phyloP scores from a whole-genome alignment of 2,888 invertebrate genomes.

The Xestobium rufovillosum region DNA sequence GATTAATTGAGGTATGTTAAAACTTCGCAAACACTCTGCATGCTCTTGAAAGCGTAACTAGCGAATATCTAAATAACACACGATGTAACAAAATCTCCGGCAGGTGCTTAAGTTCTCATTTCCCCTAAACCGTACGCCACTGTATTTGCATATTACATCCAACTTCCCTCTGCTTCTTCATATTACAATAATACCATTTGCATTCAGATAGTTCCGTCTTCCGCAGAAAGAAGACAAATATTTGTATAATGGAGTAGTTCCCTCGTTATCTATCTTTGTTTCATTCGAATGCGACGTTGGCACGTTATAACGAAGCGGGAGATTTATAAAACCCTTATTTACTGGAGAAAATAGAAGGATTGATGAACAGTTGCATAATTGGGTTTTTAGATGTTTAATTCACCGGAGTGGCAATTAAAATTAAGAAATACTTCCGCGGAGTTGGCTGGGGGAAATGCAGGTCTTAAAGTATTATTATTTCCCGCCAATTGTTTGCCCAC shows the following conservation, averaged over 20 bases:
- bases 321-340: not conserved
- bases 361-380: not conserved
- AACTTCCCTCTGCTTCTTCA: conserved; percentile 35
- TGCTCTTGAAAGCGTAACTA: too few relatives aligned
- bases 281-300: not conserved
- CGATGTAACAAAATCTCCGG: too few relatives aligned
- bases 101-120: conserved; percentile 28
- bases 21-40: too few relatives aligned
- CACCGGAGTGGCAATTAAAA: not conserved
- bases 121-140: conserved; percentile 24
- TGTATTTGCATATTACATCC: conserved; percentile 33
- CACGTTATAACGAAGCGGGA: not conserved
- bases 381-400: conserved; percentile 1
- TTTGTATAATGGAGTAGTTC: conserved; percentile 40
- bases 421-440: not conserved
- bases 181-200: conserved; percentile 39
- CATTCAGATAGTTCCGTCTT: conserved; percentile 35
- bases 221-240: conserved; percentile 39
- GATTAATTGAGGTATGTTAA: too few relatives aligned
- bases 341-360: not conserved
- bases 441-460: too few relatives aligned
- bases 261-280: not conserved
- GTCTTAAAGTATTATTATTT: too few relatives aligned
- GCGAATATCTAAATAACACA: too few relatives aligned
- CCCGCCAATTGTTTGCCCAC: too few relatives aligned